Evolutionary conservation across 2,797 vertebrate species (phyloP).

Genomic region (Decapterus maruadsi): DNA sequence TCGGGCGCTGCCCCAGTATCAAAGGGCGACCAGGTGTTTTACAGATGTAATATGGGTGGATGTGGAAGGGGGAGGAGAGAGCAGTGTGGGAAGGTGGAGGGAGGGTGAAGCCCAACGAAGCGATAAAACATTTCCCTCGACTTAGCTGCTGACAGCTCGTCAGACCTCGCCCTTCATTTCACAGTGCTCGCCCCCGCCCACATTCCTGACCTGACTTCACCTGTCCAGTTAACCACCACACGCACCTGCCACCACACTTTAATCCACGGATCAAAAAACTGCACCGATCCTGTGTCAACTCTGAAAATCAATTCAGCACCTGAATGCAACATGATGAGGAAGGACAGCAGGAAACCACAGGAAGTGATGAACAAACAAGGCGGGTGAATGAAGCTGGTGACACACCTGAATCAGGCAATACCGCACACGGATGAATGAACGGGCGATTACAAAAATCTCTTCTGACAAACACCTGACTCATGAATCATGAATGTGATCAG

Average conservation of each 20-base stretch:
- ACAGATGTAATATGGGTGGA: neutral
- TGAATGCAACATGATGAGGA: neutral
- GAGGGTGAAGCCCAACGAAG: neutral
- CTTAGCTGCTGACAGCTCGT: slow-evolving; percentile 27
- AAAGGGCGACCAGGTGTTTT: neutral
- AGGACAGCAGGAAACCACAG: too few species aligned
- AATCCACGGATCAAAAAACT: neutral
- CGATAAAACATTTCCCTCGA: slow-evolving; percentile 26
- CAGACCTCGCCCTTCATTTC: slow-evolving; percentile 63
- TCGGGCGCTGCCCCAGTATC: neutral
- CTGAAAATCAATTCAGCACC: neutral
- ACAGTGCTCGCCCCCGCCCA: slow-evolving; percentile 9
- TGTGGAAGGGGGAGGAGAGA: neutral
- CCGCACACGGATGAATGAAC: neutral
- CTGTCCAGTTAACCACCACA: neutral
- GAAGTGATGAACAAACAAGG: too few species aligned
- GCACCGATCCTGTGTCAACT: neutral
- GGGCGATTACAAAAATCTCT: neutral
- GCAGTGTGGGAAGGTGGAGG: neutral
- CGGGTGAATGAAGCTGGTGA: neutral
- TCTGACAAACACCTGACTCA: neutral
- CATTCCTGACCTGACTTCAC: slow-evolving; percentile 8
- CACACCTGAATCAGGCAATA: neutral
- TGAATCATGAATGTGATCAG: neutral
- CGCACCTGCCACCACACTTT: neutral